phyloP scores from a whole-genome alignment of 2,797 vertebrate species.

The Decapterus maruadsi region DNA sequence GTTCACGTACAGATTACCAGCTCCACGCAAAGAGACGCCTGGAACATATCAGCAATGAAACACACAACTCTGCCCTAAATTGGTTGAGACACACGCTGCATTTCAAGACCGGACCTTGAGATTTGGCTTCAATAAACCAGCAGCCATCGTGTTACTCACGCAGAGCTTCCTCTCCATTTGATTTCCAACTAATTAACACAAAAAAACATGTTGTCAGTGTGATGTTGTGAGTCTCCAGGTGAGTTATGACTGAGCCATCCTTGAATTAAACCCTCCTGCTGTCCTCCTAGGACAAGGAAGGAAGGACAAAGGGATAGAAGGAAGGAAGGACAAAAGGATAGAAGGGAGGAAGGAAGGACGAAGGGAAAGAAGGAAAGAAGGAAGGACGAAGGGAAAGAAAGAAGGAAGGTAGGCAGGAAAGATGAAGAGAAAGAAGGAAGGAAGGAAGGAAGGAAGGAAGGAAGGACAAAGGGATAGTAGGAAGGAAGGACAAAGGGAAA shows the following conservation, averaged over 20 bases:
- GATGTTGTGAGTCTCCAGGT: neutral
- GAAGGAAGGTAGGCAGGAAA: too few species aligned
- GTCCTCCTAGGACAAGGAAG: too few species aligned
- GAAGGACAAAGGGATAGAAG: too few species aligned
- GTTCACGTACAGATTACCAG: neutral
- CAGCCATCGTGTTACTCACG: too few species aligned
- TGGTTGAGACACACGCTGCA: neutral
- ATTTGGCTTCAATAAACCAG: neutral
- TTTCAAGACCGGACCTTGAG: neutral
- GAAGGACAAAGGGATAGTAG: too few species aligned
- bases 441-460: too few species aligned
- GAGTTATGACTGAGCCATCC: conserved; percentile 7
- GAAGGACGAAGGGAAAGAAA: too few species aligned
- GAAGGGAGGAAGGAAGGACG: too few species aligned
- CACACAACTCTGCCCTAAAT: neutral
- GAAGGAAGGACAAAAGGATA: too few species aligned
- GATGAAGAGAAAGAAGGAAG: too few species aligned
- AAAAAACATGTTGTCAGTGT: neutral
- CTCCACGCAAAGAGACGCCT: neutral
- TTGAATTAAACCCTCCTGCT: neutral
- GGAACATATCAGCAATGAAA: neutral
- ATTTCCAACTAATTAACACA: conserved; percentile 3
- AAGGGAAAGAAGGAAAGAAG: too few species aligned
- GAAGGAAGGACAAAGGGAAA: too few species aligned
- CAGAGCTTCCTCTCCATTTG: neutral